These are phyloP conservation scores for Plecotus auritus DNA, from an alignment of 2,113 vertebrate genomes.

Conservation along the genomic window DNA sequence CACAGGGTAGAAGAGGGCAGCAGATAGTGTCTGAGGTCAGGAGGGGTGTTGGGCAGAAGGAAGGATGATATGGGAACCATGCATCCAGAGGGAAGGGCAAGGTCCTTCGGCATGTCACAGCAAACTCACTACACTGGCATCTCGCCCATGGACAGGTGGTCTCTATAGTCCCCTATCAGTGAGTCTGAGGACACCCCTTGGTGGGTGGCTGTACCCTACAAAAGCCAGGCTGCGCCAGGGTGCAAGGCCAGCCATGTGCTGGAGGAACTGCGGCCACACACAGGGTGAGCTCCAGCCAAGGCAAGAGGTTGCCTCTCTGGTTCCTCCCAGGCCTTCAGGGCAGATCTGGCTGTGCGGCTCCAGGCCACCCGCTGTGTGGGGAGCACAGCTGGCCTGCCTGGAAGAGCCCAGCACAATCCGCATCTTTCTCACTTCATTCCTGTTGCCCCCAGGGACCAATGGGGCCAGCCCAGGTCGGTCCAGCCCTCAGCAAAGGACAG, in stretches of 20 bases:
- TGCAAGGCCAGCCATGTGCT: neutral
- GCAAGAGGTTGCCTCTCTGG: slow-evolving; percentile 17
- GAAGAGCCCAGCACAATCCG: neutral
- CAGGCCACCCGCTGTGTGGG: slow-evolving; percentile 53
- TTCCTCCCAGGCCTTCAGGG: slow-evolving; percentile 5
- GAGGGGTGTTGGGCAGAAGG: neutral
- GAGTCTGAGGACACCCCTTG: neutral
- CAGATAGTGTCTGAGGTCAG: neutral
- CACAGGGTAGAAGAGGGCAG: neutral
- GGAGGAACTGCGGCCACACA: slow-evolving; percentile 35
- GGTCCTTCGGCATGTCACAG: neutral
- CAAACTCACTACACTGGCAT: neutral
- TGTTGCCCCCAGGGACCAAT: slow-evolving; percentile 30
- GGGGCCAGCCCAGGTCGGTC: slow-evolving; percentile 18
- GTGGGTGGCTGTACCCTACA: neutral
- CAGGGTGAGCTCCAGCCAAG: neutral
- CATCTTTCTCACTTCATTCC: slow-evolving; percentile 52
- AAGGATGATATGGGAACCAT: neutral
- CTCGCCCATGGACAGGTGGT: neutral
- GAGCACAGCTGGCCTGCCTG: slow-evolving; percentile 46
- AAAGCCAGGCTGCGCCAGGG: neutral
- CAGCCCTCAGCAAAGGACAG: neutral
- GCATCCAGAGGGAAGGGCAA: neutral
- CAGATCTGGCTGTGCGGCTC: slow-evolving; percentile 44
- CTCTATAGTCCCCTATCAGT: neutral